These are phyloP conservation scores for Hemiprocne comata DNA, from an alignment of 2,113 vertebrate genomes.

Conservation along the genomic window DNA sequence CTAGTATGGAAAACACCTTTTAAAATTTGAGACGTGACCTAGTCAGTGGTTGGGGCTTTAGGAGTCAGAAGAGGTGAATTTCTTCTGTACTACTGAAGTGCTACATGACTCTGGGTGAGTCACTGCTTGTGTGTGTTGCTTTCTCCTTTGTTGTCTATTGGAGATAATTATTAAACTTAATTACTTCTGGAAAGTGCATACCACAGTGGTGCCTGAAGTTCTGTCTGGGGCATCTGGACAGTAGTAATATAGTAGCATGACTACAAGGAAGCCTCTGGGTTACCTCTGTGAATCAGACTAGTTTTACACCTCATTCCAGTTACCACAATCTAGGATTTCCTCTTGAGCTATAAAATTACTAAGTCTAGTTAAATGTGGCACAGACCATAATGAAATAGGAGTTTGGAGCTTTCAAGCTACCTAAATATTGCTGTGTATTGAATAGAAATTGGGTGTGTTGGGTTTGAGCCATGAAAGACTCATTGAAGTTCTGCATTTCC, in stretches of 20 bases:
- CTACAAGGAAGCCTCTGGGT: neutral
- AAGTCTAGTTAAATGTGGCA: neutral
- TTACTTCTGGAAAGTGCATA: neutral
- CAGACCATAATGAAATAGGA: neutral
- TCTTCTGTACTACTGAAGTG: neutral
- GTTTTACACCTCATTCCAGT: neutral
- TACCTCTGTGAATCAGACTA: neutral
- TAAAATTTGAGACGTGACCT: neutral
- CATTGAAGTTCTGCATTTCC: neutral
- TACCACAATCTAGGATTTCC: neutral
- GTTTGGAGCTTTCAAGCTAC: neutral
- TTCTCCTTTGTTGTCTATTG: slow-evolving; percentile 12
- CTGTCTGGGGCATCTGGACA: neutral
- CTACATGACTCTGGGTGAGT: neutral
- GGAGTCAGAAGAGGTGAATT: neutral
- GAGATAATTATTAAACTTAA: slow-evolving; percentile 4
- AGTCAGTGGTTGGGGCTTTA: neutral
- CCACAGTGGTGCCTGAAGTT: neutral
- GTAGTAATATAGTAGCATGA: neutral
- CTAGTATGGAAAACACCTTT: neutral
- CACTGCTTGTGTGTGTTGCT: neutral
- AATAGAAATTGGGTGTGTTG: neutral
- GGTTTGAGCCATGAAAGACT: neutral
- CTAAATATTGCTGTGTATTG: neutral
- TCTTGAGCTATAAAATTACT: neutral